phyloP scores from a whole-genome alignment of 2,888 invertebrate genomes.

The Glyphotaelius pellucidus region DNA sequence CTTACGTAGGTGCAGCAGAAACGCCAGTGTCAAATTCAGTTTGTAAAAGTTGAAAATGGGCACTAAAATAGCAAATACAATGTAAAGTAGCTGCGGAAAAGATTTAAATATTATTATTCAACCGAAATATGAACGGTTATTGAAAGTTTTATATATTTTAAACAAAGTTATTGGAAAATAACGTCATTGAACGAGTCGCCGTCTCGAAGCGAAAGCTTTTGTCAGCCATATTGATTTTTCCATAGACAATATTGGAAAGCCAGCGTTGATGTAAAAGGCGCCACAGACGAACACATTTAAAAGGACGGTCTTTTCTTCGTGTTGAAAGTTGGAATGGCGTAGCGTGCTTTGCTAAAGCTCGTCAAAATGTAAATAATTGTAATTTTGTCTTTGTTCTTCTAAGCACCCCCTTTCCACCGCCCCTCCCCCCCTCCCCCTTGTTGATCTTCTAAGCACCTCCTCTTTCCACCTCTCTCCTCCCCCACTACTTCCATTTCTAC shows the following conservation, averaged over 20 bases:
- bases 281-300: neutral
- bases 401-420: too few species aligned
- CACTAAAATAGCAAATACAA: neutral
- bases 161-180: neutral
- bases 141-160: neutral
- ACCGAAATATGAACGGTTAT: neutral
- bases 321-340: too few species aligned
- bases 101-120: neutral
- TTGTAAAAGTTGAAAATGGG: neutral
- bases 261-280: neutral
- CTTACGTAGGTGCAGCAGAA: neutral
- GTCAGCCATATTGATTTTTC: neutral
- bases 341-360: too few species aligned
- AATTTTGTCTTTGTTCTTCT: too few species aligned
- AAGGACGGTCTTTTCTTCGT: too few species aligned
- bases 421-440: too few species aligned
- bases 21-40: neutral
- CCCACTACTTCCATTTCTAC: too few species aligned
- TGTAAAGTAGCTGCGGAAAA: neutral
- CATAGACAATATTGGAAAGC: neutral
- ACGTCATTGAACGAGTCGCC: neutral
- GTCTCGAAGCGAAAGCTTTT: neutral
- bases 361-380: too few species aligned
- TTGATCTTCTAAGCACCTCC: too few species aligned
- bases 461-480: too few species aligned